Evolutionary conservation across 2,113 vertebrate species (phyloP).

Genomic region (Turnix velox): DNA sequence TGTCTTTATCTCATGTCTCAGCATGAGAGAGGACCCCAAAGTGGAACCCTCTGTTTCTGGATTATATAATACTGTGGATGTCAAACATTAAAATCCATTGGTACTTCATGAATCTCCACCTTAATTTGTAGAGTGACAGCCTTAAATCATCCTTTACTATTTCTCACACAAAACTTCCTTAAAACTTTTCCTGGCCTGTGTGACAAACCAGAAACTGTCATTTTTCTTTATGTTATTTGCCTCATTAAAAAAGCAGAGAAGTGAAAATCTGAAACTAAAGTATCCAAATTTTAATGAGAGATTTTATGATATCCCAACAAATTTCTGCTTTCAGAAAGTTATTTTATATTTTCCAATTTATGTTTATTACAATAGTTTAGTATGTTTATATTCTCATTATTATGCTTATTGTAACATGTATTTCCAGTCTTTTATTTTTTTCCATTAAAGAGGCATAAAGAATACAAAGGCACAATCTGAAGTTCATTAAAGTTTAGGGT

Average conservation of each 20-base stretch:
- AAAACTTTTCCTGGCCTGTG: background rate
- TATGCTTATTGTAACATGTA: background rate
- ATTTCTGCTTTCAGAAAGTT: background rate
- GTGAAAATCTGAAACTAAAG: background rate
- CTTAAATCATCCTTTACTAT: background rate
- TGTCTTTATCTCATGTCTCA: background rate
- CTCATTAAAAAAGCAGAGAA: background rate
- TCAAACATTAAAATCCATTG: background rate
- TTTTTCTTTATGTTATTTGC: conserved; percentile 2
- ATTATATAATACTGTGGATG: background rate
- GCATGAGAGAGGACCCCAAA: background rate
- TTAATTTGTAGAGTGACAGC: background rate
- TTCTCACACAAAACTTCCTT: background rate
- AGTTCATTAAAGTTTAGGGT: background rate
- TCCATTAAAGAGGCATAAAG: background rate
- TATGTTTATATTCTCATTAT: background rate
- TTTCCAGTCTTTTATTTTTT: background rate
- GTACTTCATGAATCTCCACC: background rate
- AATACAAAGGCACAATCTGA: background rate
- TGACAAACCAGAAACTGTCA: background rate
- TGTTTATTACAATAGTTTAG: background rate
- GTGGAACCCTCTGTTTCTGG: background rate
- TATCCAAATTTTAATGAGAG: background rate
- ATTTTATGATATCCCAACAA: background rate
- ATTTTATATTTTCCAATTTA: background rate